Evolutionary conservation across 2,888 invertebrate genomes (phyloP).

Genomic region (Drosophila affinis): DNA sequence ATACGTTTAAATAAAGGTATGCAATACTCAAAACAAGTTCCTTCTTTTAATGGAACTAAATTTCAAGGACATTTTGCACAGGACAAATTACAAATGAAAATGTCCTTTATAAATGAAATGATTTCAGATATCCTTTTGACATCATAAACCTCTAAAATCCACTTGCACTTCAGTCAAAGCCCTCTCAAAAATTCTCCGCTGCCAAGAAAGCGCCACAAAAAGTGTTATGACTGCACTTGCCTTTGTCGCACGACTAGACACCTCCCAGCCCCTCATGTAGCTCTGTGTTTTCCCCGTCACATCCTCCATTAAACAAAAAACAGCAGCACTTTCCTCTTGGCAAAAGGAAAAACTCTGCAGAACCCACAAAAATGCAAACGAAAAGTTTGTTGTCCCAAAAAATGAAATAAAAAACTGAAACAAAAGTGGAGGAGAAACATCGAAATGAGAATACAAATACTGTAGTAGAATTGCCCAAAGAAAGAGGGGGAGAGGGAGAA

Average conservation of each 20-base stretch:
- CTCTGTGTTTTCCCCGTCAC: not conserved
- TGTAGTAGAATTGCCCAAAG: constrained; percentile 2
- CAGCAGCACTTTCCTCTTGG: not conserved
- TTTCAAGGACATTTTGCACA: not conserved
- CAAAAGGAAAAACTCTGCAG: not conserved
- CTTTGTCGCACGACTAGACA: not conserved
- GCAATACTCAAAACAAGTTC: too few relatives aligned
- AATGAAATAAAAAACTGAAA: constrained; percentile 10
- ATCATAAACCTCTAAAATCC: constrained; percentile 4
- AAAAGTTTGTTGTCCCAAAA: constrained; percentile 29
- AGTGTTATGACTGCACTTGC: constrained; percentile 25
- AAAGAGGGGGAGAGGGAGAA: constrained; percentile 6
- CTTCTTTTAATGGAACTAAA: too few relatives aligned
- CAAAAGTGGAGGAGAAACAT: constrained; percentile 23
- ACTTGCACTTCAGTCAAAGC: constrained; percentile 23
- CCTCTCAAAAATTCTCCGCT: not conserved
- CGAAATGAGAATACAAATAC: constrained; percentile 31
- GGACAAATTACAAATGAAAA: too few relatives aligned
- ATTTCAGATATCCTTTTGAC: not conserved
- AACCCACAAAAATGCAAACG: constrained; percentile 39
- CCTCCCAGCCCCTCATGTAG: not conserved
- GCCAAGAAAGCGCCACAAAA: constrained; percentile 16
- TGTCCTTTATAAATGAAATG: not conserved
- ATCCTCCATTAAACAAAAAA: constrained; percentile 5
- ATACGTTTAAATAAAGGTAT: too few relatives aligned